Evolutionary conservation across 1,140 invertebrate genomes (phyloP), one percentile per base, ranked within the genome.

Genomic region (Bombus breviceps): DNA sequence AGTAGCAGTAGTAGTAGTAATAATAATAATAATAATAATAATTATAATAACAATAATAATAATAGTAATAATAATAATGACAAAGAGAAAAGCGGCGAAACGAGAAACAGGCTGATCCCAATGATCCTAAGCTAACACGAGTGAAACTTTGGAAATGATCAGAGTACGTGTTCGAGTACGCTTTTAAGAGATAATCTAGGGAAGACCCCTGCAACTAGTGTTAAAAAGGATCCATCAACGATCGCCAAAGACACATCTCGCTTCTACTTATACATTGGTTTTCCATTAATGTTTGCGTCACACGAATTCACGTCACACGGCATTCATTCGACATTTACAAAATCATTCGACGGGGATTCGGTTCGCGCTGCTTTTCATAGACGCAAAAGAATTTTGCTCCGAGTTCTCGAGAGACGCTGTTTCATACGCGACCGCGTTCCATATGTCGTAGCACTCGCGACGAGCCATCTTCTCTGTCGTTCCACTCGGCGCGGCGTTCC

Each of bases 201-300:
- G 79, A 85, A 72, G 79, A 85, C 84, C 84, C 84, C 79, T 74
- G 71, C 84, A 57, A 75, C 32, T 85, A 85, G 84, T 34, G 79
- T 85, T 75, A 18, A 74, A 81, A 86, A 83, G 72, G 64, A 85
- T 85, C 84, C 84, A 85, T 85, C 71, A 81, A 85, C 84, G 84
- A 85, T 85, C 84, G 79, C 84, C 59, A 85, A 75, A 81, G n/a
- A 85, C 79, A 85, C 79, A 62, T 81, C 28, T 75, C 78, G 78
- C 78, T 85, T 85, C 43, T 75, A 76, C 66, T 71, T 84, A 84
- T 80, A 71, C 53, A 81, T 85, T 85, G 59, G 62, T 85, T 81
- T 37, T 74, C 68, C 69, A 74, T 85, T 85, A 74, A 85, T 69
- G 79, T 85, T 83, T 81, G 84, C 78, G 84, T 81, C 62, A 85